Evolutionary conservation across 2,797 vertebrate species (phyloP).

Genomic region (Mormyrops boulengeri): DNA sequence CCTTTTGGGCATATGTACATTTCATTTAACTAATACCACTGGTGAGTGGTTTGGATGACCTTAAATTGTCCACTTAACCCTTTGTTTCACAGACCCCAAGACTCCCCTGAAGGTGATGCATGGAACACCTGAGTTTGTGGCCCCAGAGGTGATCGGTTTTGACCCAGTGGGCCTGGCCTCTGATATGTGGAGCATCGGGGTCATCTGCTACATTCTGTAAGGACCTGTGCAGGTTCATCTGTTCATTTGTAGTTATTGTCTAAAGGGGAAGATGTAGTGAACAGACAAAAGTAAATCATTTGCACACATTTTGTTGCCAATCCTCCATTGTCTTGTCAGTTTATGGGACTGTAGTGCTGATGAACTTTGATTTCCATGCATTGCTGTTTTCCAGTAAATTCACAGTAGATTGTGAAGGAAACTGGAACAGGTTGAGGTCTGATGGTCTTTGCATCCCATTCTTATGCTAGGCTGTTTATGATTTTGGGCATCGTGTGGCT

Average conservation of each 20-base stretch:
- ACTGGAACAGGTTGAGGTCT: not conserved
- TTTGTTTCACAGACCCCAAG: constrained; percentile 50
- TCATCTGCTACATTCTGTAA: constrained; percentile 87
- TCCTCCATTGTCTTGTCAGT: not conserved
- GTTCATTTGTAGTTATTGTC: not conserved
- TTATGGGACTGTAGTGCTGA: not conserved
- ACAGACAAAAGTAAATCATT: not conserved
- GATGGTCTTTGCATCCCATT: not conserved
- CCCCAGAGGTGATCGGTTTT: constrained; percentile 79
- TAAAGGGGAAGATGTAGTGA: not conserved
- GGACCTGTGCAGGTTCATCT: constrained; percentile 32
- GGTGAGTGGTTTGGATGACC: not conserved
- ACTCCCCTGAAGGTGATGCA: constrained; percentile 72
- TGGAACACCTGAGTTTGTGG: constrained; percentile 82
- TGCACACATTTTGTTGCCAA: not conserved
- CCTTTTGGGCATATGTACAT: not conserved
- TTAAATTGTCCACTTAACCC: not conserved
- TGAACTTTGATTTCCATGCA: not conserved
- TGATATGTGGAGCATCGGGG: constrained; percentile 84
- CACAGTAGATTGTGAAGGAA: not conserved
- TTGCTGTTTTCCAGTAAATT: not conserved
- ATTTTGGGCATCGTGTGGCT: not conserved
- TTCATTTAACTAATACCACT: not conserved
- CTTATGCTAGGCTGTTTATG: not conserved
- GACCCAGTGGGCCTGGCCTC: constrained; percentile 66